A percentile compares a stretch with the other conserved stretches of the same genome.
These are phyloP conservation scores for Cynodonichthys magdalenae DNA, from an alignment of 2,797 vertebrate species.

Conservation along the genomic window DNA sequence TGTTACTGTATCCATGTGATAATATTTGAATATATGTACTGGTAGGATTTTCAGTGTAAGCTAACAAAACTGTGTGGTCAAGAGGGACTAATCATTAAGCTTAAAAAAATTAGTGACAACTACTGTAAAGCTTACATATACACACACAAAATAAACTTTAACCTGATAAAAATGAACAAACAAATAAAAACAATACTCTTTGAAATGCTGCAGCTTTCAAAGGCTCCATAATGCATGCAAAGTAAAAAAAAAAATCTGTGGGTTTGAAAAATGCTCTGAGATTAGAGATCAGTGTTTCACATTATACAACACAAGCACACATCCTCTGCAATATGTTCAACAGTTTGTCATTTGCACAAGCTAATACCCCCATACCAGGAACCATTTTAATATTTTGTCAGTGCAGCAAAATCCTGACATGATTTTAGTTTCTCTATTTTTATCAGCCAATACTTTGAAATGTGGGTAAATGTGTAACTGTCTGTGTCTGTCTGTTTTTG, in stretches of 20 bases:
- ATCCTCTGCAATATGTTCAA: constrained; percentile 12
- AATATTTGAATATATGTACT: too few species aligned
- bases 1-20: too few species aligned
- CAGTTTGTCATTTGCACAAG: constrained; percentile 16
- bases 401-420: not conserved
- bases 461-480: too few species aligned
- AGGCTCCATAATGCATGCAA: not conserved
- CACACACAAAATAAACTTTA: too few species aligned
- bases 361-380: constrained; percentile 17
- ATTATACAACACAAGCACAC: constrained; percentile 22
- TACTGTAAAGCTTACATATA: too few species aligned
- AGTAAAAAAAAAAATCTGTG: not conserved
- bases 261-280: constrained; percentile 25
- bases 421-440: constrained; percentile 12
- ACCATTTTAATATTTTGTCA: constrained; percentile 15
- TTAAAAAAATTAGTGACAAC: too few species aligned
- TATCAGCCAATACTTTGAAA: constrained; percentile 1
- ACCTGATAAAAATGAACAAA: too few species aligned
- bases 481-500: too few species aligned
- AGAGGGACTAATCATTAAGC: too few species aligned
- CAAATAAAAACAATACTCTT: too few species aligned
- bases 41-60: too few species aligned
- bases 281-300: constrained; percentile 24
- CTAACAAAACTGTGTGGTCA: too few species aligned
- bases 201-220: not conserved